A percentile compares a stretch with the other conserved stretches of the same genome.
Conservation (phyloP, 1,140 invertebrate genomes). For the Capitella teleta region DNA sequence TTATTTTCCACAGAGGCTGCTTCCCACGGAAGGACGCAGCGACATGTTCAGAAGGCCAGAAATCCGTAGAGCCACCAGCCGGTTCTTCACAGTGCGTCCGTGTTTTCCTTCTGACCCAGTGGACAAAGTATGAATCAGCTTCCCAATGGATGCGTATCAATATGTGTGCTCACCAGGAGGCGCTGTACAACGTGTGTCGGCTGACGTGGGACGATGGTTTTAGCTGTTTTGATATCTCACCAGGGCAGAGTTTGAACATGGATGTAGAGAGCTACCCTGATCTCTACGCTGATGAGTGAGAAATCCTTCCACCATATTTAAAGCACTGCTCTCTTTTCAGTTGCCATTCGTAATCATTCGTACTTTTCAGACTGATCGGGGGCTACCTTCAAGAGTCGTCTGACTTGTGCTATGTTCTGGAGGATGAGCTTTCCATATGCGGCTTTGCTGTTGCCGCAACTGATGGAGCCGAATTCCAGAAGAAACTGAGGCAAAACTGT, state of each 20-base stretch:
- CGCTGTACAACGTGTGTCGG: too few species aligned
- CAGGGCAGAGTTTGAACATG: too few species aligned
- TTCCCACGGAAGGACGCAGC: constrained; percentile 74
- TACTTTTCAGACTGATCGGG: too few species aligned
- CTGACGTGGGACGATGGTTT: too few species aligned
- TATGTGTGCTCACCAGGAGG: too few species aligned
- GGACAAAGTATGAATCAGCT: constrained; percentile 48
- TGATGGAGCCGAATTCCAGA: constrained; percentile 65
- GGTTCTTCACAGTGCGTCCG: constrained; percentile 65
- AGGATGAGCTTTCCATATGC: constrained; percentile 60
- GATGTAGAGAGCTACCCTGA: too few species aligned
- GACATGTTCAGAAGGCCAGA: constrained; percentile 76
- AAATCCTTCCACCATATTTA: too few species aligned
- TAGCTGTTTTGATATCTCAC: too few species aligned
- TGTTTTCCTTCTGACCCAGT: constrained; percentile 55
- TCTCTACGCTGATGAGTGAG: too few species aligned
- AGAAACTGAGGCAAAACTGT: constrained; percentile 63
- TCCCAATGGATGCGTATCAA: background rate
- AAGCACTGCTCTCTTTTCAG: too few species aligned
- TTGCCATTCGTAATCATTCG: too few species aligned
- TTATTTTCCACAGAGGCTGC: constrained; percentile 53
- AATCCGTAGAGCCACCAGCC: constrained; percentile 52
- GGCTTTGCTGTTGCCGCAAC: constrained; percentile 75
- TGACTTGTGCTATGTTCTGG: constrained; percentile 81
- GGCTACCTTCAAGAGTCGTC: too few species aligned